These are phyloP conservation scores for Aurelia aurita complex sp. Pacific DNA, from an alignment of 30 jellyfish, hydroid and myxozoan genomes.

Conservation along the genomic window DNA sequence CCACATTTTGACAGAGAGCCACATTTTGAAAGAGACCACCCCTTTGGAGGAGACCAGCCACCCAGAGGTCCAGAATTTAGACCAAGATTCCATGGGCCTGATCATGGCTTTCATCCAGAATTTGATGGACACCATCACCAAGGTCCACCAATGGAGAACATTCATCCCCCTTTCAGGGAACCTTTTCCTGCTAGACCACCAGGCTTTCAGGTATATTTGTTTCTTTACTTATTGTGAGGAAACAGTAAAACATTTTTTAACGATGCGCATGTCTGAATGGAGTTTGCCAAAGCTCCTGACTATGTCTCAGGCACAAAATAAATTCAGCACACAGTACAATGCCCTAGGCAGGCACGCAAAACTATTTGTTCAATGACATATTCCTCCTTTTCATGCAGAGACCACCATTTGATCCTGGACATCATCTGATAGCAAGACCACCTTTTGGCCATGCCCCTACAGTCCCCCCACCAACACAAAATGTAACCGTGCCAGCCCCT, in stretches of 20 bases:
- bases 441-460: conserved; percentile 63
- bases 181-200: conserved; percentile 54
- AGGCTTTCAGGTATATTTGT: conserved; percentile 6
- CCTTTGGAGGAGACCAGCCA: conserved; percentile 37
- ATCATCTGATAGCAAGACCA: conserved; percentile 8
- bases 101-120: conserved; percentile 16
- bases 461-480: conserved; percentile 72
- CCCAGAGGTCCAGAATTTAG: conserved; percentile 51
- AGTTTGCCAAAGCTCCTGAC: neutral
- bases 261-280: neutral
- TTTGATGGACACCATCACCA: conserved; percentile 19
- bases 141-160: conserved; percentile 23
- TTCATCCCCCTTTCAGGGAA: conserved; percentile 38
- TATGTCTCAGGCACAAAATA: neutral
- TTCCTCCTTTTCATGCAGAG: neutral
- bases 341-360: no score
- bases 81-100: conserved; percentile 32
- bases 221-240: no score
- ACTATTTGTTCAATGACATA: neutral
- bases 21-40: conserved; percentile 20
- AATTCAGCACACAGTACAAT: no score
- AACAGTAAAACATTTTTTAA: neutral
- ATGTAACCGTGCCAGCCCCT: conserved; percentile 90
- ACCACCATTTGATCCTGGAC: conserved; percentile 20
- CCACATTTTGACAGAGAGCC: conserved; percentile 1